phyloP scores from a whole-genome alignment of 2,797 vertebrate species.

The Ctenopoma multispine region DNA sequence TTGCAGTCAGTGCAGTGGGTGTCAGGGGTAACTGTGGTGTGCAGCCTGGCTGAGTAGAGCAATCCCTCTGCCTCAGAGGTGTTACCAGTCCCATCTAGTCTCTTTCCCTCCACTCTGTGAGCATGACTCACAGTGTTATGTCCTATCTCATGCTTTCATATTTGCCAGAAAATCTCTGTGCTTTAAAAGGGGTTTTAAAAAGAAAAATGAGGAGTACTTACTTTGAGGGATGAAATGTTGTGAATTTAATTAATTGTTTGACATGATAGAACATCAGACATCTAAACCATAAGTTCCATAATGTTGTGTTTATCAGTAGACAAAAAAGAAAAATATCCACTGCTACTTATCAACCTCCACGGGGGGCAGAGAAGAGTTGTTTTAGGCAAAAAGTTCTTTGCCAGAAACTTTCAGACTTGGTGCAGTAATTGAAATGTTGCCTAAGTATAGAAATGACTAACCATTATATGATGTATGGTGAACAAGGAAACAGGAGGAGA shows the following conservation, averaged over 20 bases:
- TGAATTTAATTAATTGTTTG: background rate
- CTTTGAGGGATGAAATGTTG: background rate
- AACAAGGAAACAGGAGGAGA: too few species aligned
- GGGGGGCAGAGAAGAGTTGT: background rate
- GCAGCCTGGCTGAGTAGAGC: conserved; percentile 23
- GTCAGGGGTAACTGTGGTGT: conserved; percentile 6
- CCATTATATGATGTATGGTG: too few species aligned
- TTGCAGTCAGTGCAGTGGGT: conserved; percentile 12
- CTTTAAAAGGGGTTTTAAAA: background rate
- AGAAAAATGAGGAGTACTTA: background rate
- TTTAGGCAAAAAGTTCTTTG: background rate
- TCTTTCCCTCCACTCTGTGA: conserved; percentile 11
- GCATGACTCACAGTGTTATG: conserved; percentile 31
- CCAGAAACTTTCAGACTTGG: background rate
- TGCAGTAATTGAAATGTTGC: background rate
- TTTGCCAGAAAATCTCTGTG: background rate
- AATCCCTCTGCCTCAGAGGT: conserved; percentile 26
- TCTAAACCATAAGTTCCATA: background rate
- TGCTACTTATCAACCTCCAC: too few species aligned
- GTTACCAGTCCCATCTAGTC: conserved; percentile 21
- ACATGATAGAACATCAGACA: background rate
- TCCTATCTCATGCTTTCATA: conserved; percentile 22
- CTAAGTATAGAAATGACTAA: too few species aligned
- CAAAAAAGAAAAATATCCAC: too few species aligned
- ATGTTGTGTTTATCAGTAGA: background rate